A percentile compares a stretch with the other conserved stretches of the same genome.
Evolutionary conservation across 1,140 invertebrate species (phyloP).

Genomic region (Drosophila grimshawi): DNA sequence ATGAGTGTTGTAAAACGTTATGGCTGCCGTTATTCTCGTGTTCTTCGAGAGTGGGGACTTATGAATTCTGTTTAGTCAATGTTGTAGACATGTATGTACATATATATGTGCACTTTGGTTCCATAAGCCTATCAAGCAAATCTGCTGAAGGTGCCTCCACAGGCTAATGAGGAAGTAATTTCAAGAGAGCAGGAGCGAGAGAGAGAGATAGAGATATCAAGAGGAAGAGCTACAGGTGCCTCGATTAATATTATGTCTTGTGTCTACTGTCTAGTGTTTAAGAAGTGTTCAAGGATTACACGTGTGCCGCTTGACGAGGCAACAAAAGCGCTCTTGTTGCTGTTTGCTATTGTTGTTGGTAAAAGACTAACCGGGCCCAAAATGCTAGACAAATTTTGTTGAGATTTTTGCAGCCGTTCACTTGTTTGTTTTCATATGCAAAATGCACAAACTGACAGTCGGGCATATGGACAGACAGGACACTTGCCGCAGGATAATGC

Average conservation of each 20-base stretch:
- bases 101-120: conserved; percentile 2
- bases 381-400: neutral
- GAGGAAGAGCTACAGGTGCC: conserved; percentile 1
- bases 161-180: conserved; percentile 76
- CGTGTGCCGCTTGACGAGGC: conserved; percentile 26
- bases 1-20: neutral
- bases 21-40: no score
- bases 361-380: conserved; percentile 41
- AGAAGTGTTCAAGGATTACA: conserved; percentile 50
- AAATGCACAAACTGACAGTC: conserved; percentile 37
- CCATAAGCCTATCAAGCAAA: conserved; percentile 60
- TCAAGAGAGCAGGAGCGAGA: neutral
- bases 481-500: conserved; percentile 40
- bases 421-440: conserved; percentile 56
- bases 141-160: conserved; percentile 38
- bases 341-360: conserved; percentile 15
- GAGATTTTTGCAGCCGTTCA: conserved; percentile 15
- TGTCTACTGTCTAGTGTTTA: conserved; percentile 3
- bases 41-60: neutral
- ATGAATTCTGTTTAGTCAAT: conserved; percentile 2
- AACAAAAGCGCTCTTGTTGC: conserved; percentile 31
- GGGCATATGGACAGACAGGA: conserved; percentile 8
- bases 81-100: neutral
- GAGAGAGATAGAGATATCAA: conserved; percentile 36
- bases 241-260: neutral